phyloP scores from a whole-genome alignment of 2,888 invertebrate species.

The Phortica okadai region DNA sequence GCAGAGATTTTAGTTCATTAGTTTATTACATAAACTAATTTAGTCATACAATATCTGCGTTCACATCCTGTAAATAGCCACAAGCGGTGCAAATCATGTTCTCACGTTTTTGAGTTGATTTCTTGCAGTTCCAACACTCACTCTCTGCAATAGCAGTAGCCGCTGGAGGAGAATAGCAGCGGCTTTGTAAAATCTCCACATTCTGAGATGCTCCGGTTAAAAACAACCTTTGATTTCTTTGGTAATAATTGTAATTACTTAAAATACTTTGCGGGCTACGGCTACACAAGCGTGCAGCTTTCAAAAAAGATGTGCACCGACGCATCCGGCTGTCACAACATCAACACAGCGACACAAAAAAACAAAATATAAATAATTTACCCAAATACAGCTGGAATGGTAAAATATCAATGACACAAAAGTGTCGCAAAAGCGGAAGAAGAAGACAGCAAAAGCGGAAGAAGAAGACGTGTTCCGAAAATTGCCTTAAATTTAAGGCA shows the following conservation, averaged over 20 bases:
- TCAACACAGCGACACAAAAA: neutral
- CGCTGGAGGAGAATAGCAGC: neutral
- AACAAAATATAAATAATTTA: conserved; percentile 43
- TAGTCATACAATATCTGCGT: conserved; percentile 58
- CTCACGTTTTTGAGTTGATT: conserved; percentile 43
- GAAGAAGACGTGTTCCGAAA: no score
- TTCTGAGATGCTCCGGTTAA: neutral
- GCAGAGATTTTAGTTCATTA: neutral
- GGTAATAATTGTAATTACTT: neutral
- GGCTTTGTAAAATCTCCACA: conserved; percentile 7
- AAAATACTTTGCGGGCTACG: neutral
- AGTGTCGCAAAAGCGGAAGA: no score
- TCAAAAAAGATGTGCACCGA: conserved; percentile 33
- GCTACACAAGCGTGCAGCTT: conserved; percentile 29
- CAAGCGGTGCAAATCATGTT: conserved; percentile 71
- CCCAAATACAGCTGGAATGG: neutral
- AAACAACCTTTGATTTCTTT: neutral
- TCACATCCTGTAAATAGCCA: conserved; percentile 70
- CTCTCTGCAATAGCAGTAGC: neutral
- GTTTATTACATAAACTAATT: neutral
- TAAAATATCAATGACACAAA: no score
- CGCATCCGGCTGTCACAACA: conserved; percentile 42
- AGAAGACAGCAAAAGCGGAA: no score
- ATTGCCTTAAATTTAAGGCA: no score
- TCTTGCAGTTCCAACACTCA: conserved; percentile 62